phyloP scores from a whole-genome alignment of 2,888 invertebrate genomes.

The Drosophila gaucha region DNA sequence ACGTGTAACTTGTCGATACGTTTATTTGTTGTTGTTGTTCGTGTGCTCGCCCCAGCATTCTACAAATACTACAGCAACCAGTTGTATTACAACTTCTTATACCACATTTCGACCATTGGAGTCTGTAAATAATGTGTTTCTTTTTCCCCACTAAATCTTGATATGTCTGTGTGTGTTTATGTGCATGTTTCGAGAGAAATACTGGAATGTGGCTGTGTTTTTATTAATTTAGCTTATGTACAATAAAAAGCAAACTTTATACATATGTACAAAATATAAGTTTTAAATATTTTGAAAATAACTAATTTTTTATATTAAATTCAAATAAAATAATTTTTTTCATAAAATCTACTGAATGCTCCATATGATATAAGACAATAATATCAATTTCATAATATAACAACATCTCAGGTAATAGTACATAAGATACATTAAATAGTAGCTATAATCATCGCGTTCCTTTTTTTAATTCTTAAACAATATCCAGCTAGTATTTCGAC shows the following conservation, averaged over 20 bases:
- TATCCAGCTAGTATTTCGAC: neutral
- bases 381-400: neutral
- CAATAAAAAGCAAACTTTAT: too few relatives aligned
- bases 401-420: neutral
- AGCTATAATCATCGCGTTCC: neutral
- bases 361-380: neutral
- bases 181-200: conserved; percentile 4
- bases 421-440: neutral
- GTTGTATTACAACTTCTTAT: conserved; percentile 79
- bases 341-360: too few relatives aligned
- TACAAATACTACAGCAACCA: conserved; percentile 75
- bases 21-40: conserved; percentile 45
- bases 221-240: neutral
- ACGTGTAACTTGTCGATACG: conserved; percentile 60
- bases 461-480: neutral
- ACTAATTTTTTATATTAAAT: too few relatives aligned
- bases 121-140: conserved; percentile 36
- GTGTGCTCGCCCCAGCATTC: conserved; percentile 55
- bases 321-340: too few relatives aligned
- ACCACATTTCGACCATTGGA: conserved; percentile 35
- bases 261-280: too few relatives aligned
- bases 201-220: conserved; percentile 10
- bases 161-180: conserved; percentile 3
- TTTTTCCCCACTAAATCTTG: conserved; percentile 7
- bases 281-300: too few relatives aligned